Percentiles rank a stretch among this genome's conserved stretches.
phyloP scores from a whole-genome alignment of 2,888 invertebrate genomes.

The Noctua janthe region DNA sequence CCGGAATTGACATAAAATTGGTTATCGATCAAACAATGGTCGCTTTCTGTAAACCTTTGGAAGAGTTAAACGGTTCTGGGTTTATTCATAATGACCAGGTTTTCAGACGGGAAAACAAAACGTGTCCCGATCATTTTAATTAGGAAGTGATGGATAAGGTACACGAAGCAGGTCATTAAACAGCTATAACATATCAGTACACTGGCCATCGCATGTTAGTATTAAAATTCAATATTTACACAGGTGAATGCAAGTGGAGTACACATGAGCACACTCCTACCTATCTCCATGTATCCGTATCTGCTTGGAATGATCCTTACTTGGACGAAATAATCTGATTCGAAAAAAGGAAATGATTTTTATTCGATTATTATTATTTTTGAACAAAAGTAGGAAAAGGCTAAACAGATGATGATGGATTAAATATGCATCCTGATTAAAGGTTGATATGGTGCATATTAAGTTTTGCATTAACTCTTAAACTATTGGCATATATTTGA shows the following conservation, averaged over 20 bases:
- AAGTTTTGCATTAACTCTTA: not conserved
- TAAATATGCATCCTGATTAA: not conserved
- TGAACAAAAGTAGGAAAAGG: not conserved
- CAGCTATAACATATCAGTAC: not conserved
- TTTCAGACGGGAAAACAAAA: not conserved
- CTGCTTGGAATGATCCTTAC: not conserved
- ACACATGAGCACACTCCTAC: not conserved
- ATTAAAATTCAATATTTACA: constrained; percentile 32
- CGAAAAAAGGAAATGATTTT: not conserved
- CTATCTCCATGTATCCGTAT: not conserved
- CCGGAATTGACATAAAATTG: not conserved
- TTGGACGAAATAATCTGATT: not conserved
- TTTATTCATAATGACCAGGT: not conserved
- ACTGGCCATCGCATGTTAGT: not conserved
- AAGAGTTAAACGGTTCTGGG: not conserved
- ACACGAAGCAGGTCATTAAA: not conserved
- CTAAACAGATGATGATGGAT: not conserved
- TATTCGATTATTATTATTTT: not conserved
- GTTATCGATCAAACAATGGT: not conserved
- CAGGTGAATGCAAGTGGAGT: constrained; percentile 23
- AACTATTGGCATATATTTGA: not conserved
- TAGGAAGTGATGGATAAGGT: not conserved
- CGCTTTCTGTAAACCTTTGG: not conserved
- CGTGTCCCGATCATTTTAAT: not conserved
- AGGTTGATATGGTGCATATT: not conserved